phyloP scores from a whole-genome alignment of 2,888 invertebrate genomes.

The Leptinotarsa haldemani region DNA sequence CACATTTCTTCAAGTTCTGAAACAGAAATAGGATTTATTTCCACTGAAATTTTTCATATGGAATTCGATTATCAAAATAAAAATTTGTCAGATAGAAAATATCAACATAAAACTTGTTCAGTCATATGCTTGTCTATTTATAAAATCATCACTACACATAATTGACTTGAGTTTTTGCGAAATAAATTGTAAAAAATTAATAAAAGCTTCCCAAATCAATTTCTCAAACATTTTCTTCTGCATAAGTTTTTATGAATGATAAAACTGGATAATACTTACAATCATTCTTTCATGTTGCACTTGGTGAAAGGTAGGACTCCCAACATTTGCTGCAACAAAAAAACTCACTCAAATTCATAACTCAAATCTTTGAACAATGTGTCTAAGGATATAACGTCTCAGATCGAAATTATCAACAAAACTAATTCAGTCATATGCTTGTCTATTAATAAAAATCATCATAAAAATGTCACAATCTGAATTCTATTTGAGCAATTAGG shows the following conservation, averaged over 20 bases:
- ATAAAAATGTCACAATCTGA: neutral
- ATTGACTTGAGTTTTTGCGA: no score
- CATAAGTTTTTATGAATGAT: neutral
- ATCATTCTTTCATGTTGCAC: neutral
- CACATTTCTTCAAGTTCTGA: neutral
- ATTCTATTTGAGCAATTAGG: neutral
- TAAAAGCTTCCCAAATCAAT: no score
- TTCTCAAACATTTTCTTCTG: no score
- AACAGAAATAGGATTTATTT: neutral
- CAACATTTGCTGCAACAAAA: neutral
- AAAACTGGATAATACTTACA: neutral
- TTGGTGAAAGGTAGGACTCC: neutral
- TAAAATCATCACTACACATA: slow-evolving; percentile 1
- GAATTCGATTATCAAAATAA: neutral
- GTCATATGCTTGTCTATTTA: slow-evolving; percentile 41
- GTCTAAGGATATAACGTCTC: neutral
- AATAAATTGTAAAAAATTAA: no score
- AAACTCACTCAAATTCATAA: neutral
- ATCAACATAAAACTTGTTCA: slow-evolving; percentile 36
- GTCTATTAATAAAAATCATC: slow-evolving; percentile 11
- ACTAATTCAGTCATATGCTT: slow-evolving; percentile 13
- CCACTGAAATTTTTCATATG: neutral
- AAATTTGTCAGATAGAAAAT: slow-evolving; percentile 23
- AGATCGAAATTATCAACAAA: slow-evolving; percentile 5
- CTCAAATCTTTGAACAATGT: neutral